A percentile compares a stretch with the other conserved stretches of the same genome.
Evolutionary conservation across 2,888 invertebrate genomes (phyloP).

Genomic region (Chymomyza fuscimana): DNA sequence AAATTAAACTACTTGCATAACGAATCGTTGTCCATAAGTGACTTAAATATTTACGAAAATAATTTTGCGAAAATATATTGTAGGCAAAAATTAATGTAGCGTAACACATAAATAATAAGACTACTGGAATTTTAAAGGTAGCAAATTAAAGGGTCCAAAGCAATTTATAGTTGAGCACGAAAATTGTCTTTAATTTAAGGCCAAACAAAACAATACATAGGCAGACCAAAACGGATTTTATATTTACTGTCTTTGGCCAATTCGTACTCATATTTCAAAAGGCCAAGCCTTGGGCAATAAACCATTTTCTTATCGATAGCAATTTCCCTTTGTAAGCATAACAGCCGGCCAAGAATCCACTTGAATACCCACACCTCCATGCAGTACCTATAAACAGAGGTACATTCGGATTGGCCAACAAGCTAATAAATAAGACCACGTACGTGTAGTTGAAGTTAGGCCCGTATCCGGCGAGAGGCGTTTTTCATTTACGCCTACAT

Average conservation of each 20-base stretch:
- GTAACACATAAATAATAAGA: neutral
- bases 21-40: too few species aligned
- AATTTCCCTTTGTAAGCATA: slow-evolving; percentile 45
- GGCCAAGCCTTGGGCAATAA: slow-evolving; percentile 32
- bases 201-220: neutral
- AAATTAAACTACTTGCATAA: too few species aligned
- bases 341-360: slow-evolving; percentile 24
- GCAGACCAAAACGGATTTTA: slow-evolving; percentile 24
- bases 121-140: neutral
- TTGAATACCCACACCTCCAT: slow-evolving; percentile 19
- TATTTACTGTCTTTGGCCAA: slow-evolving; percentile 36
- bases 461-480: neutral
- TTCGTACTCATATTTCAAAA: slow-evolving; percentile 47
- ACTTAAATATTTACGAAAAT: neutral
- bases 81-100: neutral
- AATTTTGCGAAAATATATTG: neutral
- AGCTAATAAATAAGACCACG: slow-evolving; percentile 33
- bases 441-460: neutral
- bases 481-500: slow-evolving; percentile 2
- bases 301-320: slow-evolving; percentile 56
- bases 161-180: too few species aligned
- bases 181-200: neutral
- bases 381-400: neutral
- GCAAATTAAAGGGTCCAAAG: neutral
- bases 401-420: slow-evolving; percentile 12